A percentile compares a stretch with the other conserved stretches of the same genome.
Conservation (phyloP, 2,113 vertebrate species). For the Callopanchax toddi region DNA sequence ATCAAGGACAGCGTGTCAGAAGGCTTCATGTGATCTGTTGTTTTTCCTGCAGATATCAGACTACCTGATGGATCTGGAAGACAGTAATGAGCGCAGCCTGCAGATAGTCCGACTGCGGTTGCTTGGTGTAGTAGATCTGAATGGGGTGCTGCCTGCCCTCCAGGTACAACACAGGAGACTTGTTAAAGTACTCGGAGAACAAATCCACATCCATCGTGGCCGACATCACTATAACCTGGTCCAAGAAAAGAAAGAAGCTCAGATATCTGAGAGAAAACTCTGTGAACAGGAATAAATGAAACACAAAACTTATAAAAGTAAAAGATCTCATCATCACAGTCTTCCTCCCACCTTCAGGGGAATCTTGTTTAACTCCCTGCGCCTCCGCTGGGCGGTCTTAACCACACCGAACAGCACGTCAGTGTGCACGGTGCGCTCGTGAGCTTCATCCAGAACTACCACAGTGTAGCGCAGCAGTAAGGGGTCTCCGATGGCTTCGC, state of each 20-base stretch:
- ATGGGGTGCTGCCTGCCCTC: conserved; percentile 95
- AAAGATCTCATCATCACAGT: neutral
- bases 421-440: conserved; percentile 93
- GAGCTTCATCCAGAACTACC: conserved; percentile 93
- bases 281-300: neutral
- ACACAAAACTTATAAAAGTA: too few species aligned
- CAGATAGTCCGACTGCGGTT: conserved; percentile 93
- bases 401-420: conserved; percentile 96
- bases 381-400: conserved; percentile 87
- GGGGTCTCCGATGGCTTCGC: conserved; percentile 92
- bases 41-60: neutral
- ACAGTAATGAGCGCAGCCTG: conserved; percentile 93
- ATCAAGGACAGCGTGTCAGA: neutral
- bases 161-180: conserved; percentile 93
- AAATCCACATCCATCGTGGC: conserved; percentile 98
- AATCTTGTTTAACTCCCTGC: conserved; percentile 85
- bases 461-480: conserved; percentile 88
- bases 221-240: conserved; percentile 93
- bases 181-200: conserved; percentile 93
- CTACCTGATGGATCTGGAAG: conserved; percentile 97
- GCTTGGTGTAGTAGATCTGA: conserved; percentile 93
- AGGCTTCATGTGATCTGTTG: neutral
- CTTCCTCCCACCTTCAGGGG: conserved; percentile 83
- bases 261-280: too few species aligned
- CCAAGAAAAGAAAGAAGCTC: neutral